Conservation (phyloP, 1,140 invertebrate species). For the Alviniconcha marisindica region DNA sequence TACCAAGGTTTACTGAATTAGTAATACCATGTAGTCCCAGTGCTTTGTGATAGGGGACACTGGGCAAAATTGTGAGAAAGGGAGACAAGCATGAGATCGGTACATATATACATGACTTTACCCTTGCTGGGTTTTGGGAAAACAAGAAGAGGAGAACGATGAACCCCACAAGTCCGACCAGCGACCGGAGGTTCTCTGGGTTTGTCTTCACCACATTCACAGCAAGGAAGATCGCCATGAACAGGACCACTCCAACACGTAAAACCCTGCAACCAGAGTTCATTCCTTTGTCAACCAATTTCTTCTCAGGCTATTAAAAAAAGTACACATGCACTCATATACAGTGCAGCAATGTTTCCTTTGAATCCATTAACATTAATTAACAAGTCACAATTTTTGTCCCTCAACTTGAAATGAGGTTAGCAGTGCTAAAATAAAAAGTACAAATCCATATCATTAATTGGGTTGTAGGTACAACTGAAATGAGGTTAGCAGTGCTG, state of each 20-base stretch:
- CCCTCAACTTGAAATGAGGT: not conserved
- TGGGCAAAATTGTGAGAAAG: too few relatives aligned
- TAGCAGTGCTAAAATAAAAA: too few relatives aligned
- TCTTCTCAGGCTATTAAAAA: not conserved
- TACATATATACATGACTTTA: too few relatives aligned
- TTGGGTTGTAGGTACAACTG: too few relatives aligned
- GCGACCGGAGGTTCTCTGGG: slow-evolving; percentile 61
- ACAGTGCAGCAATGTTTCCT: not conserved
- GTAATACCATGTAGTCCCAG: too few relatives aligned
- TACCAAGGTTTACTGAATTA: too few relatives aligned
- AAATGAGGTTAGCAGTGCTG: too few relatives aligned
- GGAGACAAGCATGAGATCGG: too few relatives aligned
- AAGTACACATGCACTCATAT: not conserved
- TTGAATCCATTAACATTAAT: not conserved
- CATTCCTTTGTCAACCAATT: not conserved
- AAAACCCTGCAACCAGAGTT: slow-evolving; percentile 35
- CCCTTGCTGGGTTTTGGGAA: slow-evolving; percentile 63
- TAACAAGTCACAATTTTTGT: not conserved
- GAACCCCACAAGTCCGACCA: slow-evolving; percentile 59
- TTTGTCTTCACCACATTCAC: slow-evolving; percentile 59
- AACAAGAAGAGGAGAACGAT: slow-evolving; percentile 64
- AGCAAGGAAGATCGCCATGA: slow-evolving; percentile 58
- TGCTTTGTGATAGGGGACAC: too few relatives aligned
- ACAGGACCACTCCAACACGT: slow-evolving; percentile 43
- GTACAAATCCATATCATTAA: too few relatives aligned